Percentiles rank a stretch among this genome's conserved stretches.
Evolutionary conservation across 2,113 vertebrate species (phyloP).

Genomic region (Notarius quadriscutis): DNA sequence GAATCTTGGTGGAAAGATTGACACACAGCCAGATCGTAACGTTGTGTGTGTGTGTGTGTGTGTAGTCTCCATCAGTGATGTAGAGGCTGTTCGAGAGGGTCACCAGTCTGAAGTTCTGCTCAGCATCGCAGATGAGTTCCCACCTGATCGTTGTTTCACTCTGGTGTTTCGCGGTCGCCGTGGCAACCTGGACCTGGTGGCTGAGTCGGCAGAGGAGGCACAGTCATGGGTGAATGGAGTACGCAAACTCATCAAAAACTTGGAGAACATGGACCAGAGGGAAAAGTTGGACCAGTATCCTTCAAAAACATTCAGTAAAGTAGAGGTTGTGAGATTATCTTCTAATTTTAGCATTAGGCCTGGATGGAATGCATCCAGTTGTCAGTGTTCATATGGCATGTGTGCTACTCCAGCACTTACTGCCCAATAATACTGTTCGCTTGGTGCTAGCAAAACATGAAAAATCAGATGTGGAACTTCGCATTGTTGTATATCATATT

Average conservation of each 20-base stretch:
- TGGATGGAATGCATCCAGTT: background rate
- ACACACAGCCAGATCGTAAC: background rate
- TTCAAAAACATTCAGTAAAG: slow-evolving; percentile 46
- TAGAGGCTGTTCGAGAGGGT: slow-evolving; percentile 88
- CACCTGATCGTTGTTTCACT: slow-evolving; percentile 86
- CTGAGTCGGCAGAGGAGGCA: slow-evolving; percentile 80
- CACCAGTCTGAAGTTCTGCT: slow-evolving; percentile 90
- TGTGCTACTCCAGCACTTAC: background rate
- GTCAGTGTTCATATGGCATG: background rate
- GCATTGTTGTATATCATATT: background rate
- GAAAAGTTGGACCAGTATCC: slow-evolving; percentile 95
- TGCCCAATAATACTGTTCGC: no score
- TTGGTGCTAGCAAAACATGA: background rate
- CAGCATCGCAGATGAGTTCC: slow-evolving; percentile 85
- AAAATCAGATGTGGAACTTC: background rate
- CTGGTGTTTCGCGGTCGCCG: slow-evolving; percentile 89
- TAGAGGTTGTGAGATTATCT: background rate
- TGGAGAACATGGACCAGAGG: slow-evolving; percentile 88
- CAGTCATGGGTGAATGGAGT: slow-evolving; percentile 86
- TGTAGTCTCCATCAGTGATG: slow-evolving; percentile 88
- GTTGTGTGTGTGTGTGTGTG: slow-evolving; percentile 7
- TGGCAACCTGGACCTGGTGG: slow-evolving; percentile 89
- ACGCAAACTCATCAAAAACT: slow-evolving; percentile 81
- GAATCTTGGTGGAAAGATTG: background rate
- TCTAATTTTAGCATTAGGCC: background rate